A percentile compares a stretch with the other conserved stretches of the same genome.
phyloP scores from a whole-genome alignment of 1,140 invertebrate species.

The Polyergus mexicanus region DNA sequence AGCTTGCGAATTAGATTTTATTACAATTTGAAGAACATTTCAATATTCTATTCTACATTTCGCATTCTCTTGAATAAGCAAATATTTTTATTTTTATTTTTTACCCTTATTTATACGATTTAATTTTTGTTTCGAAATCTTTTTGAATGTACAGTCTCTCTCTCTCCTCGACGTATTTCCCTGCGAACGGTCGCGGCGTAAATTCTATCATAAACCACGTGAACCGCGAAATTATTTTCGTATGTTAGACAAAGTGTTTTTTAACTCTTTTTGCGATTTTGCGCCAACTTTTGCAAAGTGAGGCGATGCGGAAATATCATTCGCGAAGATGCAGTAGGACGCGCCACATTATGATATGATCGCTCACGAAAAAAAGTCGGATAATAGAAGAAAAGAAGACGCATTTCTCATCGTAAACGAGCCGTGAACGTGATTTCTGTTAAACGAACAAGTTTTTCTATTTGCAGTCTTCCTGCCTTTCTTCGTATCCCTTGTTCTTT shows the following conservation, averaged over 20 bases:
- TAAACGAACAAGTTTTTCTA: slow-evolving; percentile 55
- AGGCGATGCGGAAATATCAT: slow-evolving; percentile 5
- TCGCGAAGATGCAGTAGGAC: slow-evolving; percentile 2
- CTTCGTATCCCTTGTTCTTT: slow-evolving; percentile 6
- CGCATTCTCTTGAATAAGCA: not conserved
- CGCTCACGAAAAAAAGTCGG: slow-evolving; percentile 37
- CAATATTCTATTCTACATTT: not conserved
- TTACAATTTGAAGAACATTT: not conserved
- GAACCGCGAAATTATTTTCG: slow-evolving; percentile 25
- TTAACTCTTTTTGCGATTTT: slow-evolving; percentile 13
- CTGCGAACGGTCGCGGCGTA: not conserved
- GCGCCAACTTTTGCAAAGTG: slow-evolving; percentile 8
- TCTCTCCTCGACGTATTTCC: not conserved
- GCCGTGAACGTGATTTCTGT: slow-evolving; percentile 44
- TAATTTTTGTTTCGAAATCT: slow-evolving; percentile 24
- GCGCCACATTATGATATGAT: not conserved
- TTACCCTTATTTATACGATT: not conserved
- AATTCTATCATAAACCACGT: not conserved
- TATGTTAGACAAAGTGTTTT: not conserved
- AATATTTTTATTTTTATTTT: slow-evolving; percentile 23
- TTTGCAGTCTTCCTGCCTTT: slow-evolving; percentile 4
- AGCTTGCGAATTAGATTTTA: slow-evolving; percentile 22
- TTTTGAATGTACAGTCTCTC: not conserved
- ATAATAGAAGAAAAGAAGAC: slow-evolving; percentile 55
- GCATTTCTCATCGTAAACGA: slow-evolving; percentile 33